Conservation (phyloP, 1,140 invertebrate species). For the Pentalonia nigronervosa region DNA sequence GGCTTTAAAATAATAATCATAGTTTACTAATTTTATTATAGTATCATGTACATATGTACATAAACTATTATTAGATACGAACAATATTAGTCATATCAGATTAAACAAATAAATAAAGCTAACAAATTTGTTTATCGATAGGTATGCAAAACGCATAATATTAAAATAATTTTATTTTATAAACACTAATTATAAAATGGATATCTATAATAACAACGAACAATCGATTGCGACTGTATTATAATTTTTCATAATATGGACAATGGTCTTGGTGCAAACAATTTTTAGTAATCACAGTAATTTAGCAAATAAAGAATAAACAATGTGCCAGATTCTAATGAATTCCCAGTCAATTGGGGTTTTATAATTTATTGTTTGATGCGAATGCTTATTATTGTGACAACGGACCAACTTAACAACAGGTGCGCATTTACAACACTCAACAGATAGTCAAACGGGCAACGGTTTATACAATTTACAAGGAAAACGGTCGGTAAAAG, state of each 20-base stretch:
- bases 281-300: no score
- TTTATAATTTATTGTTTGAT: slow-evolving; percentile 13
- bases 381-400: background rate
- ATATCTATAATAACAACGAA: background rate
- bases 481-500: slow-evolving; percentile 23
- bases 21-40: background rate
- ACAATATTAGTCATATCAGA: background rate
- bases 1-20: background rate
- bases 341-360: background rate
- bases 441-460: background rate
- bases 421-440: slow-evolving; percentile 23
- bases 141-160: no score
- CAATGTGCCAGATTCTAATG: background rate
- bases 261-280: background rate
- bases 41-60: background rate
- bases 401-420: background rate
- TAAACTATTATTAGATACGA: background rate
- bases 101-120: background rate
- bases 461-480: background rate
- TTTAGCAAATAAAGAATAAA: background rate
- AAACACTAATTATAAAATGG: no score
- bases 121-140: background rate
- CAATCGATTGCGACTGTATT: background rate
- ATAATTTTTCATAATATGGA: background rate
- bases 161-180: background rate